Conservation (phyloP, 2,113 vertebrate genomes). For the Ochotona curzoniae region DNA sequence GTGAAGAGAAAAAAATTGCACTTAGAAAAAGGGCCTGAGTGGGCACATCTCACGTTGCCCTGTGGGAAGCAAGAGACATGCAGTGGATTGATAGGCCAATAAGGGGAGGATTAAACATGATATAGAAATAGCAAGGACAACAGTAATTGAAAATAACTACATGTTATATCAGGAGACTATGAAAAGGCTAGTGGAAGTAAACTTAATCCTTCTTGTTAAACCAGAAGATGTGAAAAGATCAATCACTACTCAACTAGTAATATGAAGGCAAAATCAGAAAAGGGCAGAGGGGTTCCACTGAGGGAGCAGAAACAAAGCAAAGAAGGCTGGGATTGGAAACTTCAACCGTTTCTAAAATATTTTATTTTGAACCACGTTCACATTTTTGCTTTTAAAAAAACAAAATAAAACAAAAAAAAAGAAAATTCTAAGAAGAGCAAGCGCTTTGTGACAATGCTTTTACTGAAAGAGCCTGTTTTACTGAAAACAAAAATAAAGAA, state of each 20-base stretch:
- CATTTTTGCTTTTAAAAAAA: conserved; percentile 7
- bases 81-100: background rate
- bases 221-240: background rate
- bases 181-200: background rate
- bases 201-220: conserved; percentile 16
- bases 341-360: background rate
- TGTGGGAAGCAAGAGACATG: background rate
- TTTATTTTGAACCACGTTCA: background rate
- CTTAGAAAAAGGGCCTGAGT: background rate
- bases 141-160: background rate
- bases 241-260: background rate
- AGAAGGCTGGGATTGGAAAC: background rate
- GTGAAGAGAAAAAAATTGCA: background rate
- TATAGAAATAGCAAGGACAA: background rate
- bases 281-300: background rate
- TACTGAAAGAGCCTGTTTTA: conserved; percentile 18
- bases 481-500: conserved; percentile 47
- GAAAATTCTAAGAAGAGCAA: conserved; percentile 30
- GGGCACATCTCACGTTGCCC: background rate
- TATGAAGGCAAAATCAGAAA: background rate
- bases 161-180: background rate
- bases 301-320: fast-evolving
- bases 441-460: background rate
- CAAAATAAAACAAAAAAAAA: background rate
- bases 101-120: background rate